phyloP scores from a whole-genome alignment of 2,797 vertebrate species.

The Cryptoprocta ferox region DNA sequence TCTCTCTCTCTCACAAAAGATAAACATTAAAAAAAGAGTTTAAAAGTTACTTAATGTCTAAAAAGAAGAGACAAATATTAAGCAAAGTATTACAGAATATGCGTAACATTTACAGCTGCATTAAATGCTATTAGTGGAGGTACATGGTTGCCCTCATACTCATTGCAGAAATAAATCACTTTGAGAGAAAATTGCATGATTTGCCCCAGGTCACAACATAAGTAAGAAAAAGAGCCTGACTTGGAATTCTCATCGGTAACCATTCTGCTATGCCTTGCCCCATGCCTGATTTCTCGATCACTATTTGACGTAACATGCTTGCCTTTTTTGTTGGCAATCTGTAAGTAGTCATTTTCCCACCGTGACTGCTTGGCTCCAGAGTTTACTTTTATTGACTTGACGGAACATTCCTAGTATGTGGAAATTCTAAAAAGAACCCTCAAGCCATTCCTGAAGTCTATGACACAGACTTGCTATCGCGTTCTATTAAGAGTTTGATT shows the following conservation, averaged over 20 bases:
- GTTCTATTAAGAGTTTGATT: slow-evolving; percentile 73
- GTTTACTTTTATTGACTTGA: slow-evolving; percentile 33
- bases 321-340: background rate
- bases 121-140: background rate
- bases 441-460: slow-evolving; percentile 53
- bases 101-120: background rate
- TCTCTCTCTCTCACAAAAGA: too few relatives aligned
- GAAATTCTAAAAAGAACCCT: slow-evolving; percentile 70
- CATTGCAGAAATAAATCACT: background rate
- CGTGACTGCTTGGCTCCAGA: background rate
- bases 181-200: background rate
- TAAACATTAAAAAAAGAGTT: too few relatives aligned
- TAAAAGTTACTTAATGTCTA: background rate
- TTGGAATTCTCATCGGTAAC: background rate
- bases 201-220: background rate
- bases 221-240: background rate
- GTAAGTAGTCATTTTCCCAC: background rate
- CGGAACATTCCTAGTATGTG: slow-evolving; percentile 15
- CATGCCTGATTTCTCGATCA: background rate
- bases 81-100: background rate
- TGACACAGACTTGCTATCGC: slow-evolving; percentile 58
- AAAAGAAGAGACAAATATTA: background rate
- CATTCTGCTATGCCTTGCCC: background rate
- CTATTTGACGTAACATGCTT: background rate
- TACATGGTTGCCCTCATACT: background rate